These are phyloP conservation scores for Oopsacas minuta DNA, from an alignment of 37 sponge, comb jelly and placozoan species.

Conservation along the genomic window DNA sequence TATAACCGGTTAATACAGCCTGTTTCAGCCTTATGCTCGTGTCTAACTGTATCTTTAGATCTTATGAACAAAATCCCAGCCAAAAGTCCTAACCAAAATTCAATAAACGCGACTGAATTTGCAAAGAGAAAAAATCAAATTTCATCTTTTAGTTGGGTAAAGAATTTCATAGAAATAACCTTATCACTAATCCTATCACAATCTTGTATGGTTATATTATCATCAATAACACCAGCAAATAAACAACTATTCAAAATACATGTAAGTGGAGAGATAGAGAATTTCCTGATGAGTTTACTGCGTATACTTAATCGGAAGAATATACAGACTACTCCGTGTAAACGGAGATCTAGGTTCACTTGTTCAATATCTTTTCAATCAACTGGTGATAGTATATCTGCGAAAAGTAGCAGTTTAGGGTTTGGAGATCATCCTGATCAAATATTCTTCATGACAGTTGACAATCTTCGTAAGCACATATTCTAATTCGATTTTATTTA, in stretches of 20 bases:
- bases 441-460: slow-evolving; percentile 10
- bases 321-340: background rate
- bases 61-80: background rate
- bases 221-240: background rate
- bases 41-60: slow-evolving; percentile 7
- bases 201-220: background rate
- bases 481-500: background rate
- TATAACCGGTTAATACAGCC: slow-evolving; percentile 2
- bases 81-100: slow-evolving; percentile 1
- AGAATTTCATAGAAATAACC: background rate
- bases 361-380: background rate
- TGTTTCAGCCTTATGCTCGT: background rate
- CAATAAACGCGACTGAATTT: background rate
- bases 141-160: background rate
- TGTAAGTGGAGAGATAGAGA: background rate
- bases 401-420: background rate
- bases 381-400: background rate
- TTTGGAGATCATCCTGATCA: slow-evolving; percentile 1
- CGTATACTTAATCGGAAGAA: slow-evolving; percentile 11
- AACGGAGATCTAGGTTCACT: background rate
- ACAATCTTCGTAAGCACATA: background rate
- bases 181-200: background rate
- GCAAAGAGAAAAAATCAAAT: background rate
- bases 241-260: slow-evolving; percentile 8
- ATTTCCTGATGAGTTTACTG: background rate